Base-by-base conservation (phyloP, 2,888 invertebrate genomes). In the Anoplius nigerrimus region DNA sequence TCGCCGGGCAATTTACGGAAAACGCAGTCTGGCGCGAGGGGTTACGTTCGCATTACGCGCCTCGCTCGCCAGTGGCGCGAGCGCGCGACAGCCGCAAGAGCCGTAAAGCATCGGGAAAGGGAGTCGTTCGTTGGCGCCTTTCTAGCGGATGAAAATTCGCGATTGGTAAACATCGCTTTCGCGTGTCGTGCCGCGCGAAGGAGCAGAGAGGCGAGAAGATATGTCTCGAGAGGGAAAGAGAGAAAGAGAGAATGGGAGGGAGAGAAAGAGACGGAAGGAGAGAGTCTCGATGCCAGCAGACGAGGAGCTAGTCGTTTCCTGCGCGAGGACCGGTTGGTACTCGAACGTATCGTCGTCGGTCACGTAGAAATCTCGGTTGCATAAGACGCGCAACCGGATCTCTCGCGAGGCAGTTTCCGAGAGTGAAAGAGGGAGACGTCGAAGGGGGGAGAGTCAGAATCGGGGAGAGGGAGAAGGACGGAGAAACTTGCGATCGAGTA, bases 281-380 rank as follows among this genome's bases (percentile, higher is more conserved):
- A 34, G 46, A 62, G 21, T 13, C 56, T 59, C 2, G 61, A 6
- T 18, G 34, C 22, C 56, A 43, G 51, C 66, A 69, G 64, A 64
- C 24, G 22, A 52, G 51, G 63, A 56, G 46, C 57, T 63, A 21
- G 48, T 51, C 16, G 51, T 27, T 73, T 67, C 66, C 52, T 62
- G 63, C 11, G 52, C 54, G 21, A 61, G 48, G 74, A 72, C 69
- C 74, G 75, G 71, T 75, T 65, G 68, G 51, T 46, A 62, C 54
- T n/a, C n/a, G n/a, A n/a, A 43, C 55, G 54, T 53, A 69, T 54
- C n/a, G 48, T 54, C n/a, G 27, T 55, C 62, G 67, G 64, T 62
- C 71, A 65, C 59, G 72, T 78, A 78, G 80, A 81, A 79, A 80
- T 77, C 80, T 69, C 71, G 65, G 69, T 80, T 80, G 71, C 78